A percentile compares a stretch with the other conserved stretches of the same genome.
Conservation (phyloP, 2,797 vertebrate genomes). For the Gouania willdenowi region DNA sequence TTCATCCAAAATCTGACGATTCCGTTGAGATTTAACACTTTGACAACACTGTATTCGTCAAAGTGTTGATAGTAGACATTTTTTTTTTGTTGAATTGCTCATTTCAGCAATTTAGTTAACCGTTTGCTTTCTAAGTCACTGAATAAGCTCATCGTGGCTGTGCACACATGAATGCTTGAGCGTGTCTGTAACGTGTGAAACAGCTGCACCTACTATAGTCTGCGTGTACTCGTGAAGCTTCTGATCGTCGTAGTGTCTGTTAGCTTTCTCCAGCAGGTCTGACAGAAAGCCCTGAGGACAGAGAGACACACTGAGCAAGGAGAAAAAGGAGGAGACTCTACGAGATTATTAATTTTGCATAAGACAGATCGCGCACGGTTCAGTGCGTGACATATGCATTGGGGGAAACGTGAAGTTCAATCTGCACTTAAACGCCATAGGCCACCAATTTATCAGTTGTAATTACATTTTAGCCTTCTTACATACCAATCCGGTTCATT, state of each 20-base stretch:
- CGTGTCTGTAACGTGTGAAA: too few relatives aligned
- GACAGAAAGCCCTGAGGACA: slow-evolving; percentile 87
- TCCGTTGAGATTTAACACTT: too few relatives aligned
- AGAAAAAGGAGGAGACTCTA: neutral
- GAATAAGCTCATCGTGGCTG: too few relatives aligned
- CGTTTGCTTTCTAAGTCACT: too few relatives aligned
- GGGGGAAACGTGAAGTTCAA: neutral
- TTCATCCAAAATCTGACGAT: too few relatives aligned
- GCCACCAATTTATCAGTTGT: neutral
- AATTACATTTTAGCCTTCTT: neutral
- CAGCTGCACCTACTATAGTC: slow-evolving; percentile 95
- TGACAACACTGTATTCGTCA: too few relatives aligned
- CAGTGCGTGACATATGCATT: neutral
- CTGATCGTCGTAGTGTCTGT: slow-evolving; percentile 90
- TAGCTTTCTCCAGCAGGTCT: slow-evolving; percentile 93
- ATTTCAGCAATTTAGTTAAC: too few relatives aligned
- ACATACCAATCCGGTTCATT: too few relatives aligned
- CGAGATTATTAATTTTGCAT: neutral
- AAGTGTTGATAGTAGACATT: too few relatives aligned
- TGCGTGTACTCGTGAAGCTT: slow-evolving; percentile 95
- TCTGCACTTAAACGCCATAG: too few relatives aligned
- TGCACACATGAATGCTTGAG: too few relatives aligned
- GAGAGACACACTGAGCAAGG: slow-evolving; percentile 3
- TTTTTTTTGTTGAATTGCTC: too few relatives aligned
- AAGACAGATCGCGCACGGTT: neutral